Percentiles rank a stretch among this genome's conserved stretches.
Conservation (phyloP, 1,140 invertebrate genomes). For the Drosophila pachea region DNA sequence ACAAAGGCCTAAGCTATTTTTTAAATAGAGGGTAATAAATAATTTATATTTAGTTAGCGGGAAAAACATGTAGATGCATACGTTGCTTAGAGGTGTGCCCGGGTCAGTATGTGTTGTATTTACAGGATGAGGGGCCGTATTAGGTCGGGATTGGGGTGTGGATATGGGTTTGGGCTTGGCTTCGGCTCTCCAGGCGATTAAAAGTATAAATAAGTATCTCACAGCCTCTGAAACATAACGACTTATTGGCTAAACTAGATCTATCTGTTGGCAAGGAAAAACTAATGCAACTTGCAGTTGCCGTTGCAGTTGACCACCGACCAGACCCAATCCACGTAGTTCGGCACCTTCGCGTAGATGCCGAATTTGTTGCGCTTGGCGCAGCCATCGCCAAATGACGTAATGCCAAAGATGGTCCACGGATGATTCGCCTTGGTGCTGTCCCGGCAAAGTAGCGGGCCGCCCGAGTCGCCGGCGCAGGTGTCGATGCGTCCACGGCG, state of each 20-base stretch:
- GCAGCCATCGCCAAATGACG: conserved; percentile 96
- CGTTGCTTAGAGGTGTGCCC: conserved; percentile 8
- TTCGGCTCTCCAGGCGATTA: conserved; percentile 13
- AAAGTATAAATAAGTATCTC: conserved; percentile 60
- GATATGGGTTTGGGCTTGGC: too few relatives aligned
- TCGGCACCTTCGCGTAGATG: conserved; percentile 92
- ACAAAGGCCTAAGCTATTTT: not conserved
- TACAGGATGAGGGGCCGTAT: conserved; percentile 19
- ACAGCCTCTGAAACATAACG: conserved; percentile 71
- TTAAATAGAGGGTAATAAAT: conserved; percentile 10
- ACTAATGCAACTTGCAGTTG: conserved; percentile 74
- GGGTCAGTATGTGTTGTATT: conserved; percentile 24
- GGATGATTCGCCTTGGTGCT: conserved; percentile 80
- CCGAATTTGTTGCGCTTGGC: conserved; percentile 94
- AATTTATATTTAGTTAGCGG: conserved; percentile 4
- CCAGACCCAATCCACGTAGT: conserved; percentile 92
- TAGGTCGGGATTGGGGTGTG: too few relatives aligned
- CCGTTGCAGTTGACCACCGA: conserved; percentile 81
- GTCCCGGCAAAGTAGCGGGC: conserved; percentile 88
- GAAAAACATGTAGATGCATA: conserved; percentile 8
- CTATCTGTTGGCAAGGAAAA: conserved; percentile 17
- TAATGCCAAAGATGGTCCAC: conserved; percentile 93
- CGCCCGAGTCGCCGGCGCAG: conserved; percentile 93
- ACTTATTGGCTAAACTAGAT: conserved; percentile 29
- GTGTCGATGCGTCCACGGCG: conserved; percentile 88